Conservation (phyloP, 2,888 invertebrate genomes). For the Heliconius sara region DNA sequence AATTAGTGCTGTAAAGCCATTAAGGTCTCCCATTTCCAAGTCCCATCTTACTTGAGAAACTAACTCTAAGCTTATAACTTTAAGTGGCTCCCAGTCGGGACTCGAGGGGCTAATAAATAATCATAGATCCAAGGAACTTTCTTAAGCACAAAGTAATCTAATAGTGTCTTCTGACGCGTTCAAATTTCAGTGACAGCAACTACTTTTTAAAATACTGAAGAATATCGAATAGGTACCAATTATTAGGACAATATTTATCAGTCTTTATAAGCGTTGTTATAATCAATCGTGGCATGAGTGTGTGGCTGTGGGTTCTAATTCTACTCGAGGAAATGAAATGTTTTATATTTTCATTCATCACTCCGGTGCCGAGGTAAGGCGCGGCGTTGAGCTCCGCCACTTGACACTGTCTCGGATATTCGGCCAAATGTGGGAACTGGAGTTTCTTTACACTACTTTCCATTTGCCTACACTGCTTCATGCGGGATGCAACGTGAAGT, state of each 20-base stretch:
- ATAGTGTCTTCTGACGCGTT: not conserved
- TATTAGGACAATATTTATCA: too few relatives aligned
- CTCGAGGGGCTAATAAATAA: conserved; percentile 19
- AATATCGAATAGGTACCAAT: too few relatives aligned
- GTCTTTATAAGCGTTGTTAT: too few relatives aligned
- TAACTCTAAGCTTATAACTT: conserved; percentile 29
- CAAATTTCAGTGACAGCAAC: not conserved
- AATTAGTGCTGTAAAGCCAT: conserved; percentile 30
- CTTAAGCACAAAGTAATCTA: conserved; percentile 14
- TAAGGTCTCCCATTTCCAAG: conserved; percentile 17
- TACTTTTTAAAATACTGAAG: not conserved
- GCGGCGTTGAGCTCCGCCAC: too few relatives aligned
- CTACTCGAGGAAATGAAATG: too few relatives aligned
- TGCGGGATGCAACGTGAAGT: not conserved
- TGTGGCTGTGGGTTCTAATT: too few relatives aligned
- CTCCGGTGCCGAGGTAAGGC: too few relatives aligned
- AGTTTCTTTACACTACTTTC: too few relatives aligned
- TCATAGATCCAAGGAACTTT: conserved; percentile 9
- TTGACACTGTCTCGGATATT: too few relatives aligned
- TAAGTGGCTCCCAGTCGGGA: conserved; percentile 11
- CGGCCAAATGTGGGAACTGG: too few relatives aligned
- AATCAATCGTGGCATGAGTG: not conserved
- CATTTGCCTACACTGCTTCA: too few relatives aligned
- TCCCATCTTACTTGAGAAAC: conserved; percentile 30
- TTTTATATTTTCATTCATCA: too few relatives aligned